Percentiles rank a stretch among this genome's conserved stretches.
Conservation (phyloP, 2,888 invertebrate genomes). For the Parelbella ahira region DNA sequence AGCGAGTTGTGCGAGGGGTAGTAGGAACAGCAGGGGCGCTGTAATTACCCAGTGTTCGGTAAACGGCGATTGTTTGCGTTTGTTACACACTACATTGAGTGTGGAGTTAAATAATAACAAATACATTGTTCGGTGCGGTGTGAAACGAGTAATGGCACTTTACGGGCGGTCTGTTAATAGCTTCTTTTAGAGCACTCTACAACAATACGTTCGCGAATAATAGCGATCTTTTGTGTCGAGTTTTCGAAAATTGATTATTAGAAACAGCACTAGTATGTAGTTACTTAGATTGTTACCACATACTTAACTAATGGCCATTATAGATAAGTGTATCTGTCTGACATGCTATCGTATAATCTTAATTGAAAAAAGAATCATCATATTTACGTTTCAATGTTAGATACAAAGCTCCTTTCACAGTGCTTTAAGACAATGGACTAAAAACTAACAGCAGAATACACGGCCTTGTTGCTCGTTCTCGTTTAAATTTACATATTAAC, state of each 20-base stretch:
- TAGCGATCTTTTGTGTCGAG: slow-evolving; percentile 27
- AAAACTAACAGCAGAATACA: too few relatives aligned
- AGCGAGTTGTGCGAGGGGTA: slow-evolving; percentile 39
- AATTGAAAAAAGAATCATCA: too few relatives aligned
- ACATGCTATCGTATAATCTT: too few relatives aligned
- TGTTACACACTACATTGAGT: slow-evolving; percentile 45
- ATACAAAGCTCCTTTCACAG: too few relatives aligned
- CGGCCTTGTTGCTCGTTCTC: too few relatives aligned
- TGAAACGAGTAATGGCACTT: slow-evolving; percentile 46
- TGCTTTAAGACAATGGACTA: too few relatives aligned
- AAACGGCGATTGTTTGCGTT: slow-evolving; percentile 58
- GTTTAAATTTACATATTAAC: too few relatives aligned
- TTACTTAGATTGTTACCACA: slow-evolving; percentile 16
- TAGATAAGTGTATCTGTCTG: too few relatives aligned
- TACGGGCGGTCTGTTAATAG: slow-evolving; percentile 54
- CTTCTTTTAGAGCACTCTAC: slow-evolving; percentile 41
- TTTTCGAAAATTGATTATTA: slow-evolving; percentile 17
- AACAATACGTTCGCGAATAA: slow-evolving; percentile 30
- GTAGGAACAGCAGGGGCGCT: slow-evolving; percentile 48
- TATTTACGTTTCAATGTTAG: too few relatives aligned
- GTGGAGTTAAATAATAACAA: slow-evolving; percentile 66
- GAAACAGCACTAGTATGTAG: slow-evolving; percentile 11
- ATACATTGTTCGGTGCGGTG: slow-evolving; percentile 55
- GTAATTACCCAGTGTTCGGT: slow-evolving; percentile 63
- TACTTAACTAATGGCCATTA: too few relatives aligned